Conservation (phyloP, 2,113 vertebrate species). For the Hyla sarda region DNA sequence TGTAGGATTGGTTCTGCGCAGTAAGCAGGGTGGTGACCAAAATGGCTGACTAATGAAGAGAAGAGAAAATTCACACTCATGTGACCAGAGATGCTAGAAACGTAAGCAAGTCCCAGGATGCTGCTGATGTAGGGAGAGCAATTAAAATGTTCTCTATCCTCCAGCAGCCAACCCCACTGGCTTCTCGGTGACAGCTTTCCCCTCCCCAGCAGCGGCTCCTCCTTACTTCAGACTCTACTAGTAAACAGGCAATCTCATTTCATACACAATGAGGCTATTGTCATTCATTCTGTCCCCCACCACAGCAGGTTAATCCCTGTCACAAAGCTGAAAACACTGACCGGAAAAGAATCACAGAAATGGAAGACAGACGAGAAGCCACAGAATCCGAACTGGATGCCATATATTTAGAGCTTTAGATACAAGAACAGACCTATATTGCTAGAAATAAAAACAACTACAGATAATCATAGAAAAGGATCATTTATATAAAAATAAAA, state of each 20-base stretch:
- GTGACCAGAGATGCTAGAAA: constrained; percentile 87
- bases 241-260: constrained; percentile 60
- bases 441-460: too few species aligned
- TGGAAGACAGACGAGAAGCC: neutral
- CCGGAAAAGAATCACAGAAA: neutral
- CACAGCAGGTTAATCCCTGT: neutral
- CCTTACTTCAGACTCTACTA: constrained; percentile 66
- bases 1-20: constrained; percentile 83
- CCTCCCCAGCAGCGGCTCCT: constrained; percentile 38
- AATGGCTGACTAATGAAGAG: constrained; percentile 92
- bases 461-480: too few species aligned
- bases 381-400: too few species aligned
- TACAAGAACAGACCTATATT: too few species aligned
- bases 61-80: constrained; percentile 82
- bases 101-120: constrained; percentile 77
- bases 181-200: constrained; percentile 24
- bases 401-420: too few species aligned
- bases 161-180: constrained; percentile 38
- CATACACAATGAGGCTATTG: neutral
- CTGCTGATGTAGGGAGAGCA: constrained; percentile 74
- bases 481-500: too few species aligned
- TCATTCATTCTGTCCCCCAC: neutral
- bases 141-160: constrained; percentile 64
- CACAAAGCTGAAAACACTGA: constrained; percentile 13
- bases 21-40: constrained; percentile 93